These are phyloP conservation scores for Drosophila antonietae DNA, from an alignment of 2,888 invertebrate species.

Conservation along the genomic window DNA sequence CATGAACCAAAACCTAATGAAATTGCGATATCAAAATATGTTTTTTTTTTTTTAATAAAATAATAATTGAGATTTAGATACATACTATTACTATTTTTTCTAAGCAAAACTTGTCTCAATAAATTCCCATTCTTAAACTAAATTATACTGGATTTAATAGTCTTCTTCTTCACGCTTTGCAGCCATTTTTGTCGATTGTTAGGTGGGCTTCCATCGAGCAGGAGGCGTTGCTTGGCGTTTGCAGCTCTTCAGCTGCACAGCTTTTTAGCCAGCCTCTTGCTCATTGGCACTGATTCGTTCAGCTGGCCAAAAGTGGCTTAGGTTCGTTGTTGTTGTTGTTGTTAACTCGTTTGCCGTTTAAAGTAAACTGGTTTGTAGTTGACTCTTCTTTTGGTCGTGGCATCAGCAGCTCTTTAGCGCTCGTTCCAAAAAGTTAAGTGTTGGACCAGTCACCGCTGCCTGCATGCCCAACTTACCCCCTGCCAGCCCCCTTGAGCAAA, in stretches of 20 bases:
- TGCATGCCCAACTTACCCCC: not conserved
- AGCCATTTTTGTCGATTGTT: conserved; percentile 55
- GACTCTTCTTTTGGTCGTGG: conserved; percentile 56
- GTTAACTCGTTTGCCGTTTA: conserved; percentile 69
- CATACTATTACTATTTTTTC: not conserved
- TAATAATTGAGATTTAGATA: not conserved
- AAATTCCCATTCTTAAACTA: not conserved
- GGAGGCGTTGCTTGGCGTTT: conserved; percentile 47
- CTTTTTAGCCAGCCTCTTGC: conserved; percentile 52
- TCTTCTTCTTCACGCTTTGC: conserved; percentile 3
- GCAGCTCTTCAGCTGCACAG: conserved; percentile 32
- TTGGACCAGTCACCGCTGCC: conserved; percentile 65
- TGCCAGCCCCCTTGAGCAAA: not conserved
- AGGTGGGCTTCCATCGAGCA: conserved; percentile 6
- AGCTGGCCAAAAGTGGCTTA: conserved; percentile 67
- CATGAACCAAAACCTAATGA: too few relatives aligned
- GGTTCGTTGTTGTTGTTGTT: conserved; percentile 52
- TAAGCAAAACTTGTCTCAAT: not conserved
- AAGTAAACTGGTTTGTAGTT: conserved; percentile 67
- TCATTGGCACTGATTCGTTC: conserved; percentile 77
- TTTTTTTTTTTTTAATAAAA: not conserved
- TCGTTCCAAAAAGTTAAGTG: conserved; percentile 74
- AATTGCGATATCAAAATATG: too few relatives aligned
- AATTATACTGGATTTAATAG: not conserved
- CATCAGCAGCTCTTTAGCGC: conserved; percentile 80